Conservation (phyloP, 2,888 invertebrate genomes). For the Amblyteles armatorius region DNA sequence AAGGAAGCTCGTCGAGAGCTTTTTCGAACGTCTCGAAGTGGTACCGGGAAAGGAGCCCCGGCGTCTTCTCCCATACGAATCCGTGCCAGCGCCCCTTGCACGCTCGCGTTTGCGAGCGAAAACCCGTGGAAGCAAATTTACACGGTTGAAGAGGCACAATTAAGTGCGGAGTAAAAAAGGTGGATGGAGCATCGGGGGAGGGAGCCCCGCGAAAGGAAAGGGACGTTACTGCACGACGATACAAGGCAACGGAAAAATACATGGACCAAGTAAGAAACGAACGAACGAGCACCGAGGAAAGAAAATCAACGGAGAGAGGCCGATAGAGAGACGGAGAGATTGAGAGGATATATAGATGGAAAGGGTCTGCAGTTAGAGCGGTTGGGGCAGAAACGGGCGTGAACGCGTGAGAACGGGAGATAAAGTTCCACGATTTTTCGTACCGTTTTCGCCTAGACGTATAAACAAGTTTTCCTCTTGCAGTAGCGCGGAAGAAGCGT, state of each 20-base stretch:
- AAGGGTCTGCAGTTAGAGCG: constrained; percentile 38
- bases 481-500: constrained; percentile 45
- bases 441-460: constrained; percentile 68
- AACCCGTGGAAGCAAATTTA: constrained; percentile 56
- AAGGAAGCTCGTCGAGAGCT: background rate
- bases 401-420: constrained; percentile 62
- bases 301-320: constrained; percentile 22
- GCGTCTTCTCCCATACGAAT: background rate
- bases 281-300: constrained; percentile 5
- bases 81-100: constrained; percentile 1
- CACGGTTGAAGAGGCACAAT: constrained; percentile 68
- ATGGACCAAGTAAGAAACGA: constrained; percentile 28
- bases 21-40: constrained; percentile 1
- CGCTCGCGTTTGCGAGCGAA: constrained; percentile 24
- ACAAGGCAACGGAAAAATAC: constrained; percentile 18
- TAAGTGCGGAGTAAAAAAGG: constrained; percentile 61
- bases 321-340: constrained; percentile 17
- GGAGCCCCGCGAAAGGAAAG: constrained; percentile 10
- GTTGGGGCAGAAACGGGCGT: constrained; percentile 6
- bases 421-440: constrained; percentile 78
- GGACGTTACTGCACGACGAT: background rate
- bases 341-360: background rate
- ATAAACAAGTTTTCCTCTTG: constrained; percentile 75
- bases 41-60: background rate
- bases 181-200: constrained; percentile 27